Base-by-base conservation (phyloP, 2,113 vertebrate genomes). In the Calonectris borealis region DNA sequence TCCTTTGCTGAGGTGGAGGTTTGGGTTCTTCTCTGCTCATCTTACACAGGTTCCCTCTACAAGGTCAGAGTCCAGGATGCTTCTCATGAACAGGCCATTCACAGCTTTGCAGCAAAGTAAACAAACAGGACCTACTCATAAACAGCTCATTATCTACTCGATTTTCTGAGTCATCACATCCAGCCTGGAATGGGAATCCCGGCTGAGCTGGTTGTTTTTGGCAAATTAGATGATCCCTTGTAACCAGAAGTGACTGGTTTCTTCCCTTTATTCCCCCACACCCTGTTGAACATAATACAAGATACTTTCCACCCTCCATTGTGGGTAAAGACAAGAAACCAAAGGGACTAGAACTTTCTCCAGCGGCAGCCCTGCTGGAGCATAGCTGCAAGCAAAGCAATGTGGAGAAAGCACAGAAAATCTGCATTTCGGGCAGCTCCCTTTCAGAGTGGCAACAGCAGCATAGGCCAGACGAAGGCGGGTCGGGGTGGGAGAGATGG, bases 161-260 rank as follows among this genome's bases (percentile, higher is more conserved):
- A 82, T 96, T 92, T 94, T 94, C 91, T 94, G 92, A 97, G 65
- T 96, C 91, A 93, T 73, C 86, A 31, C 75, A 79, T 92, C 62
- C 60, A 93, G 24, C 49, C 70, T 87, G 87, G 75, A 92, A 96
- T 55, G 76, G 84, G 94, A 96, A 93, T 94, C 73, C 76, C 11
- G 0, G 66, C 66, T 92, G 77, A 86, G 36, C 32, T 82, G 71
- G 70, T 70, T 94, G 57, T 19, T 94, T 92, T 90, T 94, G 92
- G 94, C 86, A 94, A 90, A 90, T 34, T n/a, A 52, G 75, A 54
- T 2, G 9, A 88, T 90, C 61, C 62, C 86, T 77, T 87, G 49
- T 62, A 81, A 94, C 78, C 64, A 89, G 58, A 89, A 89, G 81
- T 82, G 83, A 87, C 91, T 91, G 73, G 17, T 94, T 97, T 84